A percentile compares a stretch with the other conserved stretches of the same genome.
These are phyloP conservation scores for Cricetomys ansorgei DNA, from an alignment of 2,113 vertebrate species.

Conservation along the genomic window DNA sequence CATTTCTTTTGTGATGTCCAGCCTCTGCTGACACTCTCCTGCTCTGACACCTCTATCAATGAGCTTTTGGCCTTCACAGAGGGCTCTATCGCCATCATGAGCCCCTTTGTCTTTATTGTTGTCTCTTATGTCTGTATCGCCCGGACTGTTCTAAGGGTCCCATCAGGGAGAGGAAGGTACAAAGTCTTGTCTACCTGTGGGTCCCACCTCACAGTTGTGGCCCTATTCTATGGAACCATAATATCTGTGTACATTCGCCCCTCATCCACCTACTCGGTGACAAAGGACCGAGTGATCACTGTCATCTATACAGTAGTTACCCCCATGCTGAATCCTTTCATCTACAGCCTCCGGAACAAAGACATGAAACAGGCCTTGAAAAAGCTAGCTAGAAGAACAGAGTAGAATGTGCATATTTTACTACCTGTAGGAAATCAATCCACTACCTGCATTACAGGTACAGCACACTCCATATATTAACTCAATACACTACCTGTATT, in stretches of 20 bases:
- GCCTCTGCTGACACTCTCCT: conserved; percentile 73
- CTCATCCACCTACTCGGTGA: conserved; percentile 67
- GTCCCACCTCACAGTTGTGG: conserved; percentile 69
- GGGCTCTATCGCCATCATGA: conserved; percentile 64
- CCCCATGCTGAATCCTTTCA: conserved; percentile 75
- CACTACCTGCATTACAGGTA: no score
- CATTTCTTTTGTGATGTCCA: conserved; percentile 79
- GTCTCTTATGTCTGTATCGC: conserved; percentile 61
- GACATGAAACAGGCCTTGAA: conserved; percentile 71
- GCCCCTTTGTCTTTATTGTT: conserved; percentile 73
- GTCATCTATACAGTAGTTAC: conserved; percentile 69
- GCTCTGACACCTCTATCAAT: conserved; percentile 68
- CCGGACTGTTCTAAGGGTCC: conserved; percentile 46
- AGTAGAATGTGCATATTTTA: background rate
- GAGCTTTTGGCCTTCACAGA: conserved; percentile 70
- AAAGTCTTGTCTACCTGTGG: conserved; percentile 77
- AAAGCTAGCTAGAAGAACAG: background rate
- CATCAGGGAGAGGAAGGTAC: conserved; percentile 56
- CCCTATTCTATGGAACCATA: conserved; percentile 69
- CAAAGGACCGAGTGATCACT: conserved; percentile 58
- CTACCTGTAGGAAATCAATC: background rate
- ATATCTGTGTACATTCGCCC: conserved; percentile 74
- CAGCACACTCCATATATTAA: no score
- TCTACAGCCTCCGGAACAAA: conserved; percentile 75
- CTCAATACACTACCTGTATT: no score